Conservation (phyloP, 2,113 vertebrate species). For the Coryphaenoides rupestris region DNA sequence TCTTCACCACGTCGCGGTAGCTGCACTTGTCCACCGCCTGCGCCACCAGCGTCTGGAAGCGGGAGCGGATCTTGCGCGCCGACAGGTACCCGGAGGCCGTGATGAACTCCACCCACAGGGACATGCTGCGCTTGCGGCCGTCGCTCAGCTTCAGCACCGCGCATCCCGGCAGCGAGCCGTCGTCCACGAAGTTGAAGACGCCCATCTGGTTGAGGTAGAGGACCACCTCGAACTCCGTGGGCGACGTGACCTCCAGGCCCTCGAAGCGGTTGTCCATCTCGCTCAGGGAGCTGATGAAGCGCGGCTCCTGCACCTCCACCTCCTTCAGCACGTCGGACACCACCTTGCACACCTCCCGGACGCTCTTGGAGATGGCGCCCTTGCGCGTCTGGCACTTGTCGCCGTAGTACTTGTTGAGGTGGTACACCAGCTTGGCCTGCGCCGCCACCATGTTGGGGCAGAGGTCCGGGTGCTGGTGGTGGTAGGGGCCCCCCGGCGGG, state of each 20-base stretch:
- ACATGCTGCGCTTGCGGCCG: slow-evolving; percentile 98
- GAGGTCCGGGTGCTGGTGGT: slow-evolving; percentile 99
- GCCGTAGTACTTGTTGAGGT: slow-evolving; percentile 99
- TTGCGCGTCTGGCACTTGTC: slow-evolving; percentile 98
- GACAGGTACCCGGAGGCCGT: slow-evolving; percentile 98
- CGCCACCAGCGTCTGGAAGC: slow-evolving; percentile 97
- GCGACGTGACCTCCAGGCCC: slow-evolving; percentile 94
- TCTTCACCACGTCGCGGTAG: slow-evolving; percentile 96
- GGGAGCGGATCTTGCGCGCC: slow-evolving; percentile 94
- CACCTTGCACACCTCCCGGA: slow-evolving; percentile 99
- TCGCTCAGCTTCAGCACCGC: slow-evolving; percentile 98
- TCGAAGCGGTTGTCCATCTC: slow-evolving; percentile 99
- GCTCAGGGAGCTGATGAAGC: slow-evolving; percentile 98
- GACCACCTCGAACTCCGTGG: slow-evolving; percentile 97
- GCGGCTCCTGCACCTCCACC: slow-evolving; percentile 98
- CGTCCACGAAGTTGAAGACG: slow-evolving; percentile 98
- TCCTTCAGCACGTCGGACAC: slow-evolving; percentile 98
- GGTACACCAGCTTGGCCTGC: slow-evolving; percentile 98
- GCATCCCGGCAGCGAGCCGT: slow-evolving; percentile 97
- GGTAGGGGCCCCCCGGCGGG: no score
- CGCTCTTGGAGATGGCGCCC: slow-evolving; percentile 95
- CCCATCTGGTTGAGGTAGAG: slow-evolving; percentile 99
- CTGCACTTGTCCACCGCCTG: slow-evolving; percentile 99
- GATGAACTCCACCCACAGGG: slow-evolving; percentile 99
- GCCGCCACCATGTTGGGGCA: slow-evolving; percentile 99